A percentile compares a stretch with the other conserved stretches of the same genome.
Evolutionary conservation across 2,797 vertebrate genomes (phyloP).

Genomic region (Onychomys leucogaster): DNA sequence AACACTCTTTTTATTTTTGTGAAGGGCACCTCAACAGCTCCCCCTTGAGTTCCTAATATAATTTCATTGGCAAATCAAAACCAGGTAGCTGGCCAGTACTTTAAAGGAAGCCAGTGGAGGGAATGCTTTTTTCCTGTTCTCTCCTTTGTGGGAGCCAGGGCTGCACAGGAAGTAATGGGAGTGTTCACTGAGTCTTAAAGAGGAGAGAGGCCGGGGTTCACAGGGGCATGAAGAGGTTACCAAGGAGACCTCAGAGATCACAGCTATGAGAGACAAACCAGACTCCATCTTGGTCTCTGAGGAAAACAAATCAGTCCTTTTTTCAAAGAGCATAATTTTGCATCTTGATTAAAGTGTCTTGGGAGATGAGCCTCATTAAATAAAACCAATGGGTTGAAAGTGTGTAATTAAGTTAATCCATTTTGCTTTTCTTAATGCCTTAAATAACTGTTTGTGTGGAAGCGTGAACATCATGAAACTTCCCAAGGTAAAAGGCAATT

Average conservation of each 20-base stretch:
- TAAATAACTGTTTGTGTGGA: conserved; percentile 69
- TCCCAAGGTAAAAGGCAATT: conserved; percentile 48
- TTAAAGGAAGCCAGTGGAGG: not conserved
- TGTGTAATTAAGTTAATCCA: conserved; percentile 73
- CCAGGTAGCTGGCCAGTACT: conserved; percentile 38
- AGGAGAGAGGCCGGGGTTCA: not conserved
- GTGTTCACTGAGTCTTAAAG: conserved; percentile 60
- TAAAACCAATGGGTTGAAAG: conserved; percentile 76
- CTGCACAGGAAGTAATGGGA: conserved; percentile 51
- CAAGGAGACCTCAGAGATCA: conserved; percentile 6
- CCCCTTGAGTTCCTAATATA: conserved; percentile 35
- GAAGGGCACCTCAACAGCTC: not conserved
- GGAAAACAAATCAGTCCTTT: conserved; percentile 62
- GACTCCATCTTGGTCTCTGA: conserved; percentile 50
- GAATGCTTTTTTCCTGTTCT: not conserved
- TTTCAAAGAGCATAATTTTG: conserved; percentile 74
- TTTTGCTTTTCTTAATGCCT: conserved; percentile 76
- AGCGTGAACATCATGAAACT: conserved; percentile 58
- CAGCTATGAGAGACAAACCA: conserved; percentile 38
- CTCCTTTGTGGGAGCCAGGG: conserved; percentile 51
- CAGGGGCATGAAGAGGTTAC: conserved; percentile 18
- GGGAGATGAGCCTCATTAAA: conserved; percentile 77
- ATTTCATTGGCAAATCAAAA: conserved; percentile 69
- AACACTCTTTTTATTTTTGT: conserved; percentile 10
- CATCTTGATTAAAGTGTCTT: conserved; percentile 78